A percentile compares a stretch with the other conserved stretches of the same genome.
These are phyloP conservation scores for Nothocercus nigrocapillus DNA, from an alignment of 2,113 vertebrate species.

Conservation along the genomic window DNA sequence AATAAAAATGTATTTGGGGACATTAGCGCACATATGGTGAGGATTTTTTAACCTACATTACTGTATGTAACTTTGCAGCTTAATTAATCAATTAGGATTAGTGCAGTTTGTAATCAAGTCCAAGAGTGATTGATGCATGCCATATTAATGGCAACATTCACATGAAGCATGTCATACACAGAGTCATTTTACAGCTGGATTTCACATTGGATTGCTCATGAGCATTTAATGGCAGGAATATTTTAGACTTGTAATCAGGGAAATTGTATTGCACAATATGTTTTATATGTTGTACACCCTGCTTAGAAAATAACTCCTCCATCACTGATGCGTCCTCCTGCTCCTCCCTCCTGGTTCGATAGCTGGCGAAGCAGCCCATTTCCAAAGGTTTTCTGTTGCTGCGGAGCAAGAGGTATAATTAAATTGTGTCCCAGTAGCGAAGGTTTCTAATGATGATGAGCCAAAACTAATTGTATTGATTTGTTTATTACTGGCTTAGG, in stretches of 20 bases:
- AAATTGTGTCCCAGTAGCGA: slow-evolving; percentile 77
- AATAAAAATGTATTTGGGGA: slow-evolving; percentile 44
- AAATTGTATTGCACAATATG: slow-evolving; percentile 72
- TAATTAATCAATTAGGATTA: slow-evolving; percentile 70
- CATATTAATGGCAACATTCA: slow-evolving; percentile 59
- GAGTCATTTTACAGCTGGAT: slow-evolving; percentile 61
- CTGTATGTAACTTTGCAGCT: slow-evolving; percentile 34
- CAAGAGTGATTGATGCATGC: slow-evolving; percentile 64
- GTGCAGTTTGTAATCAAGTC: slow-evolving; percentile 62
- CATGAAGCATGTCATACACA: slow-evolving; percentile 50
- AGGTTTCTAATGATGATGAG: slow-evolving; percentile 81
- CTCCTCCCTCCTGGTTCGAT: slow-evolving; percentile 14
- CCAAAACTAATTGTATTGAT: slow-evolving; percentile 87
- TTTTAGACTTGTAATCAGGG: slow-evolving; percentile 63
- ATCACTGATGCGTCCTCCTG: slow-evolving; percentile 24
- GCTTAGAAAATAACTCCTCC: slow-evolving; percentile 30
- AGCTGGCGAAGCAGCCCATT: slow-evolving; percentile 60
- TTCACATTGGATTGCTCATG: slow-evolving; percentile 55
- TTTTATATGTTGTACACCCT: slow-evolving; percentile 10
- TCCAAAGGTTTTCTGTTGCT: slow-evolving; percentile 67
- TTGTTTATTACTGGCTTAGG: slow-evolving; percentile 84
- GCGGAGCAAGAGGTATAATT: slow-evolving; percentile 76
- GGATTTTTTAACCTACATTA: slow-evolving; percentile 40
- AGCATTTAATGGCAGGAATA: slow-evolving; percentile 56
- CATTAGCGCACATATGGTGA: slow-evolving; percentile 26